Evolutionary conservation across 2,888 invertebrate species (phyloP).

Genomic region (Perizoma flavofasciatum): DNA sequence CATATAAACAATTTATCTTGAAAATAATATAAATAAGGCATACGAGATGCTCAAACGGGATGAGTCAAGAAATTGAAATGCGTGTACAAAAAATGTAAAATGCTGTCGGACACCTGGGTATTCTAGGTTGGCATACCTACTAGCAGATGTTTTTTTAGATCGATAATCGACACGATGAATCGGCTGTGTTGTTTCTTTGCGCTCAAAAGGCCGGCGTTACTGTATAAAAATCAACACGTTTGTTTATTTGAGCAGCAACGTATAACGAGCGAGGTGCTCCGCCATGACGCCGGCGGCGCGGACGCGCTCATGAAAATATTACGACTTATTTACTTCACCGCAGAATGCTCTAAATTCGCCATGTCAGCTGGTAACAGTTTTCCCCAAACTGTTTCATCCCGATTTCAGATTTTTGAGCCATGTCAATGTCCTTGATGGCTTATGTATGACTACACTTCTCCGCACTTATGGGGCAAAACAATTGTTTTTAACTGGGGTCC

Average conservation of each 20-base stretch:
- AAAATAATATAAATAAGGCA: constrained; percentile 22
- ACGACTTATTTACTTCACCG: constrained; percentile 79
- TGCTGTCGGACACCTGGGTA: constrained; percentile 34
- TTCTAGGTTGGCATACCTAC: constrained; percentile 32
- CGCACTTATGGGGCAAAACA: too few species aligned
- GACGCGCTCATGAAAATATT: constrained; percentile 77
- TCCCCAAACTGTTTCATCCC: background rate
- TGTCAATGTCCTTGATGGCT: too few species aligned
- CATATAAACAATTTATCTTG: constrained; percentile 14
- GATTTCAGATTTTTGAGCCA: background rate
- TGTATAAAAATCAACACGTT: constrained; percentile 78
- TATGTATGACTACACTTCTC: too few species aligned
- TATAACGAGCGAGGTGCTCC: constrained; percentile 68
- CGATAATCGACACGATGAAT: constrained; percentile 59
- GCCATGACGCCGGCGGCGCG: constrained; percentile 44
- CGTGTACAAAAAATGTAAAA: constrained; percentile 32
- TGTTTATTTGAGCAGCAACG: constrained; percentile 76
- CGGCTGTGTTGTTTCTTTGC: constrained; percentile 53
- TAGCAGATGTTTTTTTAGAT: constrained; percentile 38
- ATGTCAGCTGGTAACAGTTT: background rate
- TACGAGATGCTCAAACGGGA: constrained; percentile 18
- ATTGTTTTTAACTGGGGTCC: too few species aligned
- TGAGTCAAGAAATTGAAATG: constrained; percentile 30
- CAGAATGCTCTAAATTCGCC: constrained; percentile 54
- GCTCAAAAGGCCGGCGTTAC: constrained; percentile 63